These are phyloP conservation scores for Cyclophora albipunctata DNA, from an alignment of 2,888 invertebrate genomes.

Conservation along the genomic window DNA sequence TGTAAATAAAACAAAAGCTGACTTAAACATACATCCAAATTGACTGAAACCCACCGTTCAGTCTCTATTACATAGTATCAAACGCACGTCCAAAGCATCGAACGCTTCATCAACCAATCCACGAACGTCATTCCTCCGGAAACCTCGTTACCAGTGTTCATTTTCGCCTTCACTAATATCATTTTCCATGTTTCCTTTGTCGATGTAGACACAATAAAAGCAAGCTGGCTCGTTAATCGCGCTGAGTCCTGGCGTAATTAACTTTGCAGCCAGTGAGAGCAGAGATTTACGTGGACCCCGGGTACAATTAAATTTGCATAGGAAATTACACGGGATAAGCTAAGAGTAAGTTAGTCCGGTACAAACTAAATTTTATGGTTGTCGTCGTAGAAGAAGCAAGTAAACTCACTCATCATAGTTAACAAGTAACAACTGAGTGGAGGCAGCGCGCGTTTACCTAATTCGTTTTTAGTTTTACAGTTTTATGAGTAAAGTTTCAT, in stretches of 20 bases:
- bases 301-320: slow-evolving; percentile 75
- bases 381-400: slow-evolving; percentile 29
- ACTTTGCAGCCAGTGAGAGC: slow-evolving; percentile 62
- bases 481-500: no score
- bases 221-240: slow-evolving; percentile 63
- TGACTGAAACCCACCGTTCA: no score
- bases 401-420: slow-evolving; percentile 22
- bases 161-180: slow-evolving; percentile 37
- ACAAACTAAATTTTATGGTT: slow-evolving; percentile 58
- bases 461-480: background rate
- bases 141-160: slow-evolving; percentile 17
- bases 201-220: slow-evolving; percentile 67
- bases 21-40: no score
- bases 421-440: slow-evolving; percentile 7
- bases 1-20: no score
- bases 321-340: slow-evolving; percentile 69
- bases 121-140: background rate
- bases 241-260: slow-evolving; percentile 65
- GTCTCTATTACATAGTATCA: background rate
- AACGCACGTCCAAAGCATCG: background rate
- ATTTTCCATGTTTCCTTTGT: slow-evolving; percentile 53
- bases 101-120: slow-evolving; percentile 3
- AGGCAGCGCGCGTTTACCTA: slow-evolving; percentile 9
- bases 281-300: slow-evolving; percentile 71
- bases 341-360: slow-evolving; percentile 62